Evolutionary conservation across 1,140 invertebrate species (phyloP).

Genomic region (Zaprionus nigranus): DNA sequence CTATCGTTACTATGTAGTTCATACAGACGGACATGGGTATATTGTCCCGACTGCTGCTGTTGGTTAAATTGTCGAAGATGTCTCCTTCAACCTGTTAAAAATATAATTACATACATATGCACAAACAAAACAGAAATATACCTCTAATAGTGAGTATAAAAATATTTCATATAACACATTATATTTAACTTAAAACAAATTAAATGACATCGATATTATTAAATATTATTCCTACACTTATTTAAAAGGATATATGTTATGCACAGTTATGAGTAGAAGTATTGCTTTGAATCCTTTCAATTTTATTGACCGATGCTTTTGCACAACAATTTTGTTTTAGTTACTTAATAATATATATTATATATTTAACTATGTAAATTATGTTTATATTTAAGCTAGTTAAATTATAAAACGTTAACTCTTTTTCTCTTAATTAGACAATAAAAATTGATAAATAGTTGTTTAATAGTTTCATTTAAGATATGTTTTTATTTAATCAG

Average conservation of each 20-base stretch:
- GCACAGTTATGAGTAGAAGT: not conserved
- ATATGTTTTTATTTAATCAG: not conserved
- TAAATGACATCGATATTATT: not conserved
- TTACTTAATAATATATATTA: not conserved
- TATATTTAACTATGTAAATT: not conserved
- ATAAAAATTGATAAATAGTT: not conserved
- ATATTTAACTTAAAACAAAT: conserved; percentile 2
- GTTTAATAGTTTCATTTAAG: not conserved
- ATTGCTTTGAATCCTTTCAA: not conserved
- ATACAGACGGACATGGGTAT: not conserved
- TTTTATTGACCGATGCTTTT: not conserved
- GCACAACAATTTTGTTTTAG: not conserved
- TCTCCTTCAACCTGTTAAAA: conserved; percentile 6
- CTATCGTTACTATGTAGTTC: too few species aligned
- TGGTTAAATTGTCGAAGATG: not conserved
- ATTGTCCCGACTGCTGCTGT: not conserved
- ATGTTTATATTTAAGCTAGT: not conserved
- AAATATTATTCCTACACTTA: not conserved
- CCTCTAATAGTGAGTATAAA: not conserved
- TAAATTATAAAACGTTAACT: not conserved
- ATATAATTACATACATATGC: not conserved
- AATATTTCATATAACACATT: not conserved
- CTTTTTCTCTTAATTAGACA: too few species aligned
- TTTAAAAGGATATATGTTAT: not conserved
- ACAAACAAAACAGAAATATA: not conserved